A percentile compares a stretch with the other conserved stretches of the same genome.
phyloP scores from a whole-genome alignment of 2,888 invertebrate species.

The Drosophila tanythrix region DNA sequence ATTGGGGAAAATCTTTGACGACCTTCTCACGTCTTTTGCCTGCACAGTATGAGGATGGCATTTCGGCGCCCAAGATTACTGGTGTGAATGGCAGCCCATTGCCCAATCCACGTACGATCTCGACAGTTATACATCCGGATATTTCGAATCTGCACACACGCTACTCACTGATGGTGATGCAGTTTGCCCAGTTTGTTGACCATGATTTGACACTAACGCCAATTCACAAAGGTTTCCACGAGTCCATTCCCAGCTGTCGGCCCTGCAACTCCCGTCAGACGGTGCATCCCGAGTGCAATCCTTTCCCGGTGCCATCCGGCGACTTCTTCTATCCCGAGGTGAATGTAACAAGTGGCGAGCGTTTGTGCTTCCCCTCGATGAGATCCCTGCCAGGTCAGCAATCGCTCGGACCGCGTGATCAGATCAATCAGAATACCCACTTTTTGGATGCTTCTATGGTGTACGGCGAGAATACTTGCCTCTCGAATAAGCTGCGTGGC shows the following conservation, averaged over 20 bases:
- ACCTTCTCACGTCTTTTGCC: constrained; percentile 94
- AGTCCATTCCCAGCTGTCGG: constrained; percentile 95
- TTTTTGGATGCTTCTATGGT: constrained; percentile 94
- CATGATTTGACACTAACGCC: constrained; percentile 98
- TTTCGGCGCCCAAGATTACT: constrained; percentile 91
- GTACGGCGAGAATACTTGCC: constrained; percentile 95
- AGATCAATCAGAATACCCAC: constrained; percentile 96
- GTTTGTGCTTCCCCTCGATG: constrained; percentile 97
- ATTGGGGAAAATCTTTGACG: constrained; percentile 92
- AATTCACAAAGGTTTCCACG: constrained; percentile 95
- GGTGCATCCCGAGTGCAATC: constrained; percentile 97
- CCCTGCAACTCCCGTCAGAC: constrained; percentile 94
- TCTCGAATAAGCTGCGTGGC: constrained; percentile 90
- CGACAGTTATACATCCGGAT: constrained; percentile 95
- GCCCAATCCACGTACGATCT: constrained; percentile 94
- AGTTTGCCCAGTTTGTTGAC: constrained; percentile 96
- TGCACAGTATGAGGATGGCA: constrained; percentile 94
- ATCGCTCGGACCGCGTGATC: constrained; percentile 94
- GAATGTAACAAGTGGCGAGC: constrained; percentile 92
- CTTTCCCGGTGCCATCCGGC: constrained; percentile 94
- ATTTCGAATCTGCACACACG: constrained; percentile 94
- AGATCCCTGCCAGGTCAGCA: constrained; percentile 96
- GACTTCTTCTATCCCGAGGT: constrained; percentile 96
- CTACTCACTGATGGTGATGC: constrained; percentile 97
- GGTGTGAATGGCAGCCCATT: constrained; percentile 91